Evolutionary conservation across 2,888 invertebrate genomes (phyloP), one percentile per base, ranked within the genome.

Genomic region (Cotesia congregata): DNA sequence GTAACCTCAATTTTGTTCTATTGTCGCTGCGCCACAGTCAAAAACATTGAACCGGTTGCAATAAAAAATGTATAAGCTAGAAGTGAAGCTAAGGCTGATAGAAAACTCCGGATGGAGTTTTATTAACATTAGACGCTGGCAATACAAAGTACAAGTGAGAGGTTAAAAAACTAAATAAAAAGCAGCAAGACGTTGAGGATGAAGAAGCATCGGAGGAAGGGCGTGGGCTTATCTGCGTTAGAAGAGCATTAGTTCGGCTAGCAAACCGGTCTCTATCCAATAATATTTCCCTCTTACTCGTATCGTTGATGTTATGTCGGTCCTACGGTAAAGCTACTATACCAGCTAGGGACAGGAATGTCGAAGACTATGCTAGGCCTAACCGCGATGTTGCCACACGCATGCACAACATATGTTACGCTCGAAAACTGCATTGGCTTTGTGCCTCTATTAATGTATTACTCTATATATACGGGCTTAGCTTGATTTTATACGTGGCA

Each of bases 341-440:
- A 76, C 76, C 30, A 30, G 30, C 30, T 30, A 80, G 80, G 81
- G 81, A 82, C 12, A 50, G 12, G 50, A 50, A 50, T 50, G 80
- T 80, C 79, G 79, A 80, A 77, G 80, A 50, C 50, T 50, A 50
- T 50, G 30, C 30, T 30, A 30, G 30, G 30, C 30, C 30, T 30
- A 30, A 80, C 79, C 80, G 79, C 79, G 80, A 82, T 82, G 81
- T 80, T 80, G 81, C 80, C 81, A 80, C 80, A 78, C 77, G 79
- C 78, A 79, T 79, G 80, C 79, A 80, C 77, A 78, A 80, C 82
- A 80, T 79, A 79, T 80, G 82, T 75, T 77, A 73, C 65, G 50
- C 73, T 20, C 67, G 30, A 73, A 73, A 73, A 73, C 73, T 73
- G 73, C 73, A 73, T 41, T 67, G 73, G 50, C 50, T 50, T 50